Percentiles rank a stretch among this genome's conserved stretches.
phyloP scores from a whole-genome alignment of 2,113 vertebrate genomes.

The Ivindomyrus marchei region DNA sequence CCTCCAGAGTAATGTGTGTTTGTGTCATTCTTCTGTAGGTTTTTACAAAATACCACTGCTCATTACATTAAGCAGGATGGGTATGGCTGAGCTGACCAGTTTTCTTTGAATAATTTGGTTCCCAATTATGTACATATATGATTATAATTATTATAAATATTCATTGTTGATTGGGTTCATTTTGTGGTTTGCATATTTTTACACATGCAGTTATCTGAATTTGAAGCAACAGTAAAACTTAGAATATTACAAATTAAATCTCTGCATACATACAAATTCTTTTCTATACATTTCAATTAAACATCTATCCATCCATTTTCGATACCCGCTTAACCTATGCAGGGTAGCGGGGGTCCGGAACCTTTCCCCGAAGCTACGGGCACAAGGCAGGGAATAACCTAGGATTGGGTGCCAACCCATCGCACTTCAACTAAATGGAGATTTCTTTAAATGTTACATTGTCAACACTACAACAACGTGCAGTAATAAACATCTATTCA shows the following conservation, averaged over 20 bases:
- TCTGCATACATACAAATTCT: neutral
- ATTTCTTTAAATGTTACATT: neutral
- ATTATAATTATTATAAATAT: neutral
- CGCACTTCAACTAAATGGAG: neutral
- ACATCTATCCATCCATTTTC: neutral
- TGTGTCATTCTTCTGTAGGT: neutral
- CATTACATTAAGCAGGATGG: neutral
- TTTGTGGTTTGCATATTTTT: neutral
- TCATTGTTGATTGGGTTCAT: neutral
- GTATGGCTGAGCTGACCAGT: neutral
- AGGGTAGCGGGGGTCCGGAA: neutral
- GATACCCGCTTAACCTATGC: neutral
- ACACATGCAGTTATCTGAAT: neutral
- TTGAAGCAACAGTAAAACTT: neutral
- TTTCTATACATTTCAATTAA: neutral
- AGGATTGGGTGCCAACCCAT: neutral
- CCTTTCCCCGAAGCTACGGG: neutral
- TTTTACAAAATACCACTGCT: neutral
- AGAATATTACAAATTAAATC: neutral
- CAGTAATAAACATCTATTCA: neutral
- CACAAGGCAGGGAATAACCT: neutral
- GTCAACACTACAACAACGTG: neutral
- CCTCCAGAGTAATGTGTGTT: neutral
- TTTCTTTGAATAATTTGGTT: neutral
- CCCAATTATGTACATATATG: neutral